Percentiles rank a stretch among this genome's conserved stretches.
phyloP scores from a whole-genome alignment of 2,113 vertebrate genomes.

The Malaclemys terrapin region DNA sequence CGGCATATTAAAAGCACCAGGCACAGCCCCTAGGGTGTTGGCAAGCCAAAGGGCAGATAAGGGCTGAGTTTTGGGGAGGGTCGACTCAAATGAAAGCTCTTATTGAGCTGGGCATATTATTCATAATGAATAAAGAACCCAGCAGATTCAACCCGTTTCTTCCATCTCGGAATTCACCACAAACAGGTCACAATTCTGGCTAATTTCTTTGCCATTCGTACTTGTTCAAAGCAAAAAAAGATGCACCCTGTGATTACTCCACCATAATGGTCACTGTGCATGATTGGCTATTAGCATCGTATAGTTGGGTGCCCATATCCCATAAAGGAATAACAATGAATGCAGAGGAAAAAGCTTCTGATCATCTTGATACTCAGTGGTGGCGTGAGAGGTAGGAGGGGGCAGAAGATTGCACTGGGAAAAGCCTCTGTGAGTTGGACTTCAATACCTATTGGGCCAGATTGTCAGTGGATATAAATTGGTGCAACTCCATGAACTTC shows the following conservation, averaged over 20 bases:
- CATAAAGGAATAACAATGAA: background rate
- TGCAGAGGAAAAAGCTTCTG: background rate
- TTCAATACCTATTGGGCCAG: background rate
- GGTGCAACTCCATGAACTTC: background rate
- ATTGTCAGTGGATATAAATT: background rate
- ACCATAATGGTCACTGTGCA: background rate
- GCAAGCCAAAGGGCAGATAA: background rate
- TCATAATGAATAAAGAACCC: background rate
- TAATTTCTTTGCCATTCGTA: background rate
- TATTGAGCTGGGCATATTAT: background rate
- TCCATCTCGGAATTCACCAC: background rate
- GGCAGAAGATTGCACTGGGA: background rate
- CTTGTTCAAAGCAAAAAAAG: background rate
- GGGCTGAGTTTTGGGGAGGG: background rate
- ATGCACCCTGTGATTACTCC: background rate
- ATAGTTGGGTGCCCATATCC: background rate
- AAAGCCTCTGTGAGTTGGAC: constrained; percentile 10
- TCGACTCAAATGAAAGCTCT: accelerated
- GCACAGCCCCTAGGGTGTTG: background rate
- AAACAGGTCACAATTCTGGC: background rate
- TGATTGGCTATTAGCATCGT: background rate
- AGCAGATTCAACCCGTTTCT: background rate
- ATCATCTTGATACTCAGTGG: background rate
- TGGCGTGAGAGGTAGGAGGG: constrained; percentile 3
- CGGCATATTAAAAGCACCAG: background rate